Evolutionary conservation across 2,113 vertebrate genomes (phyloP), one percentile per base, ranked within the genome.

Genomic region (Bungarus multicinctus): DNA sequence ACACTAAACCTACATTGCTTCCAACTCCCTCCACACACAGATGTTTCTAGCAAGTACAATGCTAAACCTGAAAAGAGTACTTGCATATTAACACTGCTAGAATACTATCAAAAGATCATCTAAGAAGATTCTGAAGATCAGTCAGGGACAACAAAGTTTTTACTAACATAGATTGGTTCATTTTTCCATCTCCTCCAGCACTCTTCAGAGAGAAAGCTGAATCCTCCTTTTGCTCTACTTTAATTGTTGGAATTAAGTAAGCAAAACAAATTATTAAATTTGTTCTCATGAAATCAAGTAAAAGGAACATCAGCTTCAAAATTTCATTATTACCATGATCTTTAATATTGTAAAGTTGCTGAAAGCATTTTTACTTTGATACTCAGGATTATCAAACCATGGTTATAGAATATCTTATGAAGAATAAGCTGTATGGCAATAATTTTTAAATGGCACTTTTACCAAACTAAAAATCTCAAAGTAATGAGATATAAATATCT

Each of bases 201-300:
- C 3, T 5, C 47, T 20, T 58, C 25, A 50, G 9, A 54, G 10
- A 34, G 23, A 81, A 30, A 81, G 4, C 20, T 1, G 22, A 60
- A 91, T 5, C 2, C 39, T 20, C 45, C 74, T 10, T 50, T 20
- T n/a, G 50, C n/a, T 90, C 45, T 45, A 47, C 60, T 91, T 87
- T 60, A 58, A 60, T 34, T 91, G 81, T n/a, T 39, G 47, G 86
- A 57, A 91, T 52, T 60, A 91, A 91, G 87, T 87, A 87, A 45
- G 54, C 85, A 60, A 45, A 91, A 91, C n/a, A 87, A 45, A 87
- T 91, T 57, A 52, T 60, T 87, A 60, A 43, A 87, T 91, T n/a
- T 50, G 47, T 87, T 30, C 45, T 64, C 43, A 88, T 18, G 12
- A n/a, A 53, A 22, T 86, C 81, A 64, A 92, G 27, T 92, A 53